These are phyloP conservation scores for Penelope pileata DNA, from an alignment of 2,113 vertebrate genomes.

Conservation along the genomic window DNA sequence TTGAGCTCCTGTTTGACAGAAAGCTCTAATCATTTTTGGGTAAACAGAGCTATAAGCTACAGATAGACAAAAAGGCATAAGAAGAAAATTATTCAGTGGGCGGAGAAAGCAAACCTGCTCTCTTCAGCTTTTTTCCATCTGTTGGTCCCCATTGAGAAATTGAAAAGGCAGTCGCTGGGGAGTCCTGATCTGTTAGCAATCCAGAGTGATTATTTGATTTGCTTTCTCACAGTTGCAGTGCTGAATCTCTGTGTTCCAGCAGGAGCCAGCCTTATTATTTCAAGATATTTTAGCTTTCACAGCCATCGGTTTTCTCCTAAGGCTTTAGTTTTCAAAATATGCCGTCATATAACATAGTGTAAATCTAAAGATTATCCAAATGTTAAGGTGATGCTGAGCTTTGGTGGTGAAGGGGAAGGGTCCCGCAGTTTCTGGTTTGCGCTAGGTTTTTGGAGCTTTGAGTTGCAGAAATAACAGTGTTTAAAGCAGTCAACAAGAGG, in stretches of 20 bases:
- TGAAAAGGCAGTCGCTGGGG: constrained; percentile 3
- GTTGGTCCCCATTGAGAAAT: constrained; percentile 29
- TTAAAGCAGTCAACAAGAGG: background rate
- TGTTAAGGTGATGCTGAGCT: background rate
- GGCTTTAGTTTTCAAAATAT: background rate
- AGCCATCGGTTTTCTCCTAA: background rate
- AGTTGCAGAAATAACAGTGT: background rate
- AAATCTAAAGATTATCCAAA: constrained; percentile 6
- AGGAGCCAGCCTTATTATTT: constrained; percentile 6
- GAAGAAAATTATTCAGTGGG: background rate
- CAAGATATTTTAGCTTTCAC: background rate
- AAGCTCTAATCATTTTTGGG: background rate
- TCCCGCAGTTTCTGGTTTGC: background rate
- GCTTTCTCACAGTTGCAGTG: background rate
- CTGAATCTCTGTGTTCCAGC: background rate
- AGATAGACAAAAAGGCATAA: background rate
- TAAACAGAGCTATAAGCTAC: constrained; percentile 18
- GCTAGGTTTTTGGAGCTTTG: background rate
- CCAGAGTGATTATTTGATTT: constrained; percentile 28
- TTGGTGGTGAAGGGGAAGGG: background rate
- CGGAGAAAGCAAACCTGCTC: constrained; percentile 2
- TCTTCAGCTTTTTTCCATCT: constrained; percentile 32
- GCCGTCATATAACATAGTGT: background rate
- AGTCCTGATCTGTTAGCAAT: constrained; percentile 13
- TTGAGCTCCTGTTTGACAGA: background rate